Conservation (phyloP, 92 coral and sea anemone species). For the Parazoanthus darwini region DNA sequence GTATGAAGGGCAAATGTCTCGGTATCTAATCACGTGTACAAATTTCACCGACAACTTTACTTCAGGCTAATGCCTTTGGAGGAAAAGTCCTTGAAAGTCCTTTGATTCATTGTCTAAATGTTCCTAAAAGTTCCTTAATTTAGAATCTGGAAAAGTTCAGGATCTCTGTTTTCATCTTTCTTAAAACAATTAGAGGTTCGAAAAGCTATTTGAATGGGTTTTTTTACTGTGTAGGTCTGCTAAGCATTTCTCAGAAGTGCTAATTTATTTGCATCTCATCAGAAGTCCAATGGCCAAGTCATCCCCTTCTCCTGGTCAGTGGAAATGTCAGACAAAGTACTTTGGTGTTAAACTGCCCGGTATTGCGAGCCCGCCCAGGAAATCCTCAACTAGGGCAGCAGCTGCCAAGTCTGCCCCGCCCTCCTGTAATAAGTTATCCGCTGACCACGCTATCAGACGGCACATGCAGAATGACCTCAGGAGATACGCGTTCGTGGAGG, state of each 20-base stretch:
- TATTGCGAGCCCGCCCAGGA: slow-evolving; percentile 57
- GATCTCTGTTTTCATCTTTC: no score
- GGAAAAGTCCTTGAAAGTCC: no score
- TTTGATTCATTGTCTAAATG: no score
- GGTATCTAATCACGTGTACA: no score
- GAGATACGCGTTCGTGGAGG: slow-evolving; percentile 31
- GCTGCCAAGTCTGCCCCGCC: slow-evolving; percentile 92
- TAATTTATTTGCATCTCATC: background rate
- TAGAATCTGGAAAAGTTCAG: no score
- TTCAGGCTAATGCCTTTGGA: no score
- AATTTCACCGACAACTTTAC: no score
- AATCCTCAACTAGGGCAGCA: slow-evolving; percentile 52
- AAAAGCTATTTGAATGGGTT: no score
- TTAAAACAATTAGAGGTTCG: no score
- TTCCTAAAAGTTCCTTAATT: no score
- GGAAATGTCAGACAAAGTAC: slow-evolving; percentile 90
- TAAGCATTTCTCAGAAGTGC: background rate
- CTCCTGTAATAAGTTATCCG: slow-evolving; percentile 62
- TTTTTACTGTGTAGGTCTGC: background rate
- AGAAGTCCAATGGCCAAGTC: slow-evolving; percentile 27
- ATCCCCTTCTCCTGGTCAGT: slow-evolving; percentile 62
- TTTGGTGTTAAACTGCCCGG: slow-evolving; percentile 95
- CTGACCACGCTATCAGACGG: slow-evolving; percentile 78
- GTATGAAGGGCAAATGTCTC: no score
- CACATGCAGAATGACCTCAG: slow-evolving; percentile 95